phyloP scores from a whole-genome alignment of 1,140 invertebrate genomes.

The Bombus haemorrhoidalis region DNA sequence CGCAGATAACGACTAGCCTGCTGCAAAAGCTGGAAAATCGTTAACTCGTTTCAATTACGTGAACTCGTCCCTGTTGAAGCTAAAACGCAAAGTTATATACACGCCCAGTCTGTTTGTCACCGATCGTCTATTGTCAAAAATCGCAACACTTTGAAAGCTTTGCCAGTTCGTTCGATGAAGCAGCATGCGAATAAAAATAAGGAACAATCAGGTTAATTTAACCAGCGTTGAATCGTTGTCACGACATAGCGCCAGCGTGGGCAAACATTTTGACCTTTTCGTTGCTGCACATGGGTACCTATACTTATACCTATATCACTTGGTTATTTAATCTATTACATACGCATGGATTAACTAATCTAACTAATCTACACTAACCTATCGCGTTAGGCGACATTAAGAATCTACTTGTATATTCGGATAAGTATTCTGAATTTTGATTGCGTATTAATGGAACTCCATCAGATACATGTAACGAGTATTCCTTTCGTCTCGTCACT shows the following conservation, averaged over 20 bases:
- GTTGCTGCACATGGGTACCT: rapidly evolving
- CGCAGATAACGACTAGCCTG: neutral
- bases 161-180: neutral
- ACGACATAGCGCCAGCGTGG: neutral
- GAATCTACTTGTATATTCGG: no score
- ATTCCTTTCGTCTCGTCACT: neutral
- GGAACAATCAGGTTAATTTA: neutral
- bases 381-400: neutral
- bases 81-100: neutral
- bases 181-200: neutral
- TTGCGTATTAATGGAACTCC: neutral
- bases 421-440: neutral
- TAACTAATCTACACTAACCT: no score
- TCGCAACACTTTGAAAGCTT: neutral
- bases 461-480: neutral
- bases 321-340: neutral
- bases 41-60: constrained; percentile 1
- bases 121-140: neutral
- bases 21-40: neutral
- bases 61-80: neutral
- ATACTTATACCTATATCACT: neutral
- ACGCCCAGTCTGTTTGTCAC: neutral
- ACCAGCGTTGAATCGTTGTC: neutral
- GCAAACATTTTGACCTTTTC: neutral
- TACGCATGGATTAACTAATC: neutral